Evolutionary conservation across 2,888 invertebrate species (phyloP).

Genomic region (Heliconius sara): DNA sequence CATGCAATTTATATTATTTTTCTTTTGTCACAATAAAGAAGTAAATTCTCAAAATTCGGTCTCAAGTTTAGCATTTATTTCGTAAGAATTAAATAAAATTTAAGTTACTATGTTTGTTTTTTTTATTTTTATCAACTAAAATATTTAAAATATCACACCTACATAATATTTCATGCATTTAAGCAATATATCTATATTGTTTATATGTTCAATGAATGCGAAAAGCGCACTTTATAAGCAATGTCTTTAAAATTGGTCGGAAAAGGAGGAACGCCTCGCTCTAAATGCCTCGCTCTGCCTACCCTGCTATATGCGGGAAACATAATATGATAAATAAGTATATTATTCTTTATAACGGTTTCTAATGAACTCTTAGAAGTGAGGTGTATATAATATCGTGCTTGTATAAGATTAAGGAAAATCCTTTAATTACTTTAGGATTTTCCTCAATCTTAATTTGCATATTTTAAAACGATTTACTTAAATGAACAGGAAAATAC

Average conservation of each 20-base stretch:
- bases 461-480: not conserved
- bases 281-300: not conserved
- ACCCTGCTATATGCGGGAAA: too few species aligned
- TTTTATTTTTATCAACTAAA: not conserved
- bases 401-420: not conserved
- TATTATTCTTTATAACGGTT: too few species aligned
- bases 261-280: not conserved
- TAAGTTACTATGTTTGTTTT: slow-evolving; percentile 45
- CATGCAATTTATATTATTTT: not conserved
- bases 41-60: slow-evolving; percentile 48
- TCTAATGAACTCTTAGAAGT: too few species aligned
- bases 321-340: too few species aligned
- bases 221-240: too few species aligned
- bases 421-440: not conserved
- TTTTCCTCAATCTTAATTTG: not conserved
- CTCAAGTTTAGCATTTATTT: slow-evolving; percentile 57
- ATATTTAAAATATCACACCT: not conserved
- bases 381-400: not conserved
- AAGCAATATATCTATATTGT: too few species aligned
- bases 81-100: slow-evolving; percentile 48
- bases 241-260: not conserved
- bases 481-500: not conserved
- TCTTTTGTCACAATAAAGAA: slow-evolving; percentile 18
- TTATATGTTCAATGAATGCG: too few species aligned
- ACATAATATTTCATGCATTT: not conserved